Evolutionary conservation across 1,140 invertebrate species (phyloP).

Genomic region (Drosophila pruinosa): DNA sequence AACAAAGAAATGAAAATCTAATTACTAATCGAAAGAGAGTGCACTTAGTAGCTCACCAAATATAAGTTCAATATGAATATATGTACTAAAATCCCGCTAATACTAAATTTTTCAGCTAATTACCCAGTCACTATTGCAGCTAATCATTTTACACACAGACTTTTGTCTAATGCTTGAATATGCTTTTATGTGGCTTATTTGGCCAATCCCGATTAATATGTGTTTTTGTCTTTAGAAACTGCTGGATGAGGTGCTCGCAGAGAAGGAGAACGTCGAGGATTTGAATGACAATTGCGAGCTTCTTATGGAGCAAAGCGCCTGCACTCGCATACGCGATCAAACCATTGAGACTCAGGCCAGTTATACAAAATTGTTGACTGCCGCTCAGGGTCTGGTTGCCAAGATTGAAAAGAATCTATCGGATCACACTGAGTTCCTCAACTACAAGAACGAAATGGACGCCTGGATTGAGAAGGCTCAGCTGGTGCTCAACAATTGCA

Average conservation of each 20-base stretch:
- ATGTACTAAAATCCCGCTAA: slow-evolving; percentile 63
- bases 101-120: slow-evolving; percentile 70
- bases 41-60: slow-evolving; percentile 48
- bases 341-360: slow-evolving; percentile 92
- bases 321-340: slow-evolving; percentile 91
- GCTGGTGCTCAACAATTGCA: slow-evolving; percentile 91
- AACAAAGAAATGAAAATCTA: slow-evolving; percentile 51
- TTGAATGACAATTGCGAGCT: slow-evolving; percentile 94
- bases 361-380: slow-evolving; percentile 90
- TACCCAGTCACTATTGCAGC: slow-evolving; percentile 57
- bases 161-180: slow-evolving; percentile 29
- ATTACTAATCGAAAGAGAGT: slow-evolving; percentile 47
- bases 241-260: slow-evolving; percentile 89
- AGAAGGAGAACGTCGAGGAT: slow-evolving; percentile 91
- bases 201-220: slow-evolving; percentile 12
- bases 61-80: slow-evolving; percentile 40
- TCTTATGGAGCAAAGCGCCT: slow-evolving; percentile 92
- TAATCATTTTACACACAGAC: slow-evolving; percentile 65
- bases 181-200: slow-evolving; percentile 51
- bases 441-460: slow-evolving; percentile 91
- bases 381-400: slow-evolving; percentile 90
- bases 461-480: slow-evolving; percentile 91
- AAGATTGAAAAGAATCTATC: slow-evolving; percentile 94
- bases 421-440: slow-evolving; percentile 94
- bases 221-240: slow-evolving; percentile 84